These are phyloP conservation scores for Dioctria rufipes DNA, from an alignment of 2,888 invertebrate genomes.

Conservation along the genomic window DNA sequence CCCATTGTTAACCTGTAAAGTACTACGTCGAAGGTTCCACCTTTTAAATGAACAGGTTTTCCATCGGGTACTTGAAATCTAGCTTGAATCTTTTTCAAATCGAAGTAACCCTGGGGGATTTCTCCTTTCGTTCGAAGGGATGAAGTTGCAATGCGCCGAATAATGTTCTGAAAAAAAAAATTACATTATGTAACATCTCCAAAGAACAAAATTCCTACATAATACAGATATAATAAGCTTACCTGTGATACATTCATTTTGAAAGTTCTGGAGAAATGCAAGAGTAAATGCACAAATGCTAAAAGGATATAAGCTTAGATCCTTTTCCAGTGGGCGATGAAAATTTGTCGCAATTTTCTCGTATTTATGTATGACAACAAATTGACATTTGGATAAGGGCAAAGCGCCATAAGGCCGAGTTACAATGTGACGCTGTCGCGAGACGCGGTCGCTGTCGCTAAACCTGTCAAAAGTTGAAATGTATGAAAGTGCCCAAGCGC, in stretches of 20 bases:
- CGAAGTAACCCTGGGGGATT: conserved; percentile 60
- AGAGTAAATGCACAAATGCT: neutral
- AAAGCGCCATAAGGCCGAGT: no score
- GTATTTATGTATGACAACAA: no score
- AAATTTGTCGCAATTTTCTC: no score
- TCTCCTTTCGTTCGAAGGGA: conserved; percentile 24
- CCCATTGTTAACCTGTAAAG: conserved; percentile 70
- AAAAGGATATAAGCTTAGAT: no score
- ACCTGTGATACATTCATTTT: conserved; percentile 41
- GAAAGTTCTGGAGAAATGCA: neutral
- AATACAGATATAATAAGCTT: neutral
- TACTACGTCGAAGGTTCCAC: conserved; percentile 71
- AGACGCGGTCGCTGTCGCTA: no score
- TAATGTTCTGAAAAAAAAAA: conserved; percentile 64
- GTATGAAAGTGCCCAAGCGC: no score
- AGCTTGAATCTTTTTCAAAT: conserved; percentile 61
- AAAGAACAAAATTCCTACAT: neutral
- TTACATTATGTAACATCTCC: conserved; percentile 65
- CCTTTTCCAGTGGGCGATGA: no score
- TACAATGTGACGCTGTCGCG: no score
- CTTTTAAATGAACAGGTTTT: conserved; percentile 73
- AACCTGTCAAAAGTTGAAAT: no score
- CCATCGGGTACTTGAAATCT: conserved; percentile 71
- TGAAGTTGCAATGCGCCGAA: conserved; percentile 62
- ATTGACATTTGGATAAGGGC: no score